These are phyloP conservation scores for Oikopleura vanhoeffeni DNA, from an alignment of 23 tunicate genomes.

Conservation along the genomic window DNA sequence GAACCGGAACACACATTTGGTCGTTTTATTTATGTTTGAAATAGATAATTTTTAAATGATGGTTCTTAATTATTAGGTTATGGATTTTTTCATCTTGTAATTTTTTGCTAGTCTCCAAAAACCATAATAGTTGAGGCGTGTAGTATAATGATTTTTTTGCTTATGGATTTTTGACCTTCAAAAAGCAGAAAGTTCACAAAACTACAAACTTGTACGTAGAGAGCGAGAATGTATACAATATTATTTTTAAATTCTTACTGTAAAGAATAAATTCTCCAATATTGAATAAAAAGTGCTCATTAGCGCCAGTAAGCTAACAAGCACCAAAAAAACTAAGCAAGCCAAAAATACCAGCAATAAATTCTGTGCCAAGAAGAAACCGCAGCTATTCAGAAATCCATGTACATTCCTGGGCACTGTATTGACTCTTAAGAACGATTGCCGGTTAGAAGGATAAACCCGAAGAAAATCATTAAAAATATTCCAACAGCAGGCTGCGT, in stretches of 20 bases:
- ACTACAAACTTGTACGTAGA: too few species aligned
- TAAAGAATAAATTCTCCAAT: conserved; percentile 43
- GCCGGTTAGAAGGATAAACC: conserved; percentile 49
- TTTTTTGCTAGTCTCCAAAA: too few species aligned
- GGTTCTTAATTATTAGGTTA: too few species aligned
- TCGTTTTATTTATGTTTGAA: too few species aligned
- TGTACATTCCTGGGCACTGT: conserved; percentile 19
- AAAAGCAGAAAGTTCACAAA: not conserved
- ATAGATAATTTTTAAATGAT: too few species aligned
- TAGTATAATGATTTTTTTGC: too few species aligned
- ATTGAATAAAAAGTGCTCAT: conserved; percentile 54
- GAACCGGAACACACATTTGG: too few species aligned
- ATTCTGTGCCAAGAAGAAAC: conserved; percentile 43
- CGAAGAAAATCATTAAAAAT: conserved; percentile 26
- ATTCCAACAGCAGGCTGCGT: conserved; percentile 46
- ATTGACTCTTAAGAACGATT: conserved; percentile 26
- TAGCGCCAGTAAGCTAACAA: conserved; percentile 79
- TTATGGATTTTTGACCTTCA: not conserved
- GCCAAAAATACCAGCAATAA: conserved; percentile 43
- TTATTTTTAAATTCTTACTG: too few species aligned
- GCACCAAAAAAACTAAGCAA: conserved; percentile 70
- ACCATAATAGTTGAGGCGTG: too few species aligned
- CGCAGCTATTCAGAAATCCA: conserved; percentile 36
- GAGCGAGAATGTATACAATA: too few species aligned
- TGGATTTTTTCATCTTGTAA: too few species aligned